A percentile compares a stretch with the other conserved stretches of the same genome.
Conservation (phyloP, 2,113 vertebrate species). For the Pluvianellus socialis region DNA sequence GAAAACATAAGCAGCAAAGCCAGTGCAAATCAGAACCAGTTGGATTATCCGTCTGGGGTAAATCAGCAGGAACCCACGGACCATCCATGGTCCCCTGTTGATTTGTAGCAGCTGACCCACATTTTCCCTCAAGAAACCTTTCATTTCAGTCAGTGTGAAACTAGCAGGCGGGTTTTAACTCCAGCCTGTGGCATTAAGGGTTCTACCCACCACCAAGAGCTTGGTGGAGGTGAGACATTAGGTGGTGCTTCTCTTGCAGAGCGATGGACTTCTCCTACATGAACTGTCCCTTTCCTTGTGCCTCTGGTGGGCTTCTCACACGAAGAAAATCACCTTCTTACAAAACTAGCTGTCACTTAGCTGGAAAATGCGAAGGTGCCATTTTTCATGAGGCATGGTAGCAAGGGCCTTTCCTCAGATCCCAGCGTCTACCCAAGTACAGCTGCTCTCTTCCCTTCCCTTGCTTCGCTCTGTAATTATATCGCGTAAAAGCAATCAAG, state of each 20-base stretch:
- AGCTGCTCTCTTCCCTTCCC: neutral
- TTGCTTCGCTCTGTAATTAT: neutral
- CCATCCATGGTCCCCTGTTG: neutral
- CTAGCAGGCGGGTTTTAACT: neutral
- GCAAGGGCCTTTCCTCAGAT: neutral
- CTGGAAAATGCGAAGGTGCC: neutral
- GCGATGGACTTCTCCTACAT: neutral
- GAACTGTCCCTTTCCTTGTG: too few relatives aligned
- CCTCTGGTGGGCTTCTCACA: neutral
- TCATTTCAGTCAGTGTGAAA: neutral
- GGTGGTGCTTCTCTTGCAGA: neutral
- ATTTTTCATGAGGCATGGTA: neutral
- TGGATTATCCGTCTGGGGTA: neutral
- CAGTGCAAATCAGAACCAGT: neutral
- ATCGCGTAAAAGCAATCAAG: neutral
- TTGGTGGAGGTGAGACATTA: neutral
- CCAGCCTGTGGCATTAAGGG: rapidly evolving
- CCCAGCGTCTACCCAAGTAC: neutral
- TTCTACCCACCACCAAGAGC: neutral
- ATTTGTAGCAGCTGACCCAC: neutral
- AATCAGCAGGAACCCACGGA: neutral
- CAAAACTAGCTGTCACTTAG: neutral
- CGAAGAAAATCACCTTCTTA: neutral
- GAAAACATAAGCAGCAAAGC: neutral
- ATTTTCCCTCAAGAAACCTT: neutral